Percentiles rank a stretch among this genome's conserved stretches.
Conservation (phyloP, 2,113 vertebrate genomes). For the Prolemur simus region DNA sequence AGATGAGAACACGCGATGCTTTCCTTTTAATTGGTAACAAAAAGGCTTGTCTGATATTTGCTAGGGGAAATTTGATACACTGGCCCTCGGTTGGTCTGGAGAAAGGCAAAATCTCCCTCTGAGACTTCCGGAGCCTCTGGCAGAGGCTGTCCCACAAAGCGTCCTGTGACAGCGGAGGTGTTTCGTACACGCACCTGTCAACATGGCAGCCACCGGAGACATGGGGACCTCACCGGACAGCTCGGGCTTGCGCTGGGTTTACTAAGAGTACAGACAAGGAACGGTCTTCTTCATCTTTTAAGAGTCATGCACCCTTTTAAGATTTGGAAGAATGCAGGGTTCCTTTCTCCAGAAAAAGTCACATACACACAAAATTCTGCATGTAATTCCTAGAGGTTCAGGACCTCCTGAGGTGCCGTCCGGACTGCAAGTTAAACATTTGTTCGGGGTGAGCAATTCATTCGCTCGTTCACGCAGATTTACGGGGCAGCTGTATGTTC, state of each 20-base stretch:
- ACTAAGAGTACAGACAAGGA: neutral
- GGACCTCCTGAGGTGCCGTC: neutral
- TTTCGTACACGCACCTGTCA: neutral
- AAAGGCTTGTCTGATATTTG: neutral
- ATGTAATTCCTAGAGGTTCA: neutral
- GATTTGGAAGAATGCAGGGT: neutral
- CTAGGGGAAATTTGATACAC: neutral
- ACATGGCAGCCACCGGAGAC: neutral
- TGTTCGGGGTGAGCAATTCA: neutral
- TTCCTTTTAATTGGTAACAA: neutral
- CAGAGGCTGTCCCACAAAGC: neutral
- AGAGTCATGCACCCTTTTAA: neutral
- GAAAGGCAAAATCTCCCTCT: neutral
- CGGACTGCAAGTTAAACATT: neutral
- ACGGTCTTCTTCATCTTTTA: neutral
- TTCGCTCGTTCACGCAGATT: neutral
- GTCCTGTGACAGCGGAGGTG: rapidly evolving
- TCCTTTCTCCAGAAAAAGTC: neutral
- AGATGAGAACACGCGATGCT: neutral
- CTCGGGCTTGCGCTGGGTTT: neutral
- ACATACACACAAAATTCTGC: neutral
- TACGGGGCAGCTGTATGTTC: neutral
- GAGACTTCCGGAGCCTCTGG: neutral
- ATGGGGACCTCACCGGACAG: neutral
- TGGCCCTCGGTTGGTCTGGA: neutral